phyloP scores from a whole-genome alignment of 2,888 invertebrate species.

The Thereva unica region DNA sequence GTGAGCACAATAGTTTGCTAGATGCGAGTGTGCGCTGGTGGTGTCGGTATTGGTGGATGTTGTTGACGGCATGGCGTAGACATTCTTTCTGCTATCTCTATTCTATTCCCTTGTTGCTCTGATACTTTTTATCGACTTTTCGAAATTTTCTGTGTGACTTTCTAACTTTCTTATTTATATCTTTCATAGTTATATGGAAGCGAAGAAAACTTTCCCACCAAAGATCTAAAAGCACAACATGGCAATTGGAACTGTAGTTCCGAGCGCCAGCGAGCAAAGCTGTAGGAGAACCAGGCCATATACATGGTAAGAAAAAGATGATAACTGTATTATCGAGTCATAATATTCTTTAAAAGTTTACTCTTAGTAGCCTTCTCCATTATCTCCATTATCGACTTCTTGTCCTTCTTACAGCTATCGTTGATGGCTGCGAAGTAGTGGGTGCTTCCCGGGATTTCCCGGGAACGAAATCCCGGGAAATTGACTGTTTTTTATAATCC shows the following conservation, averaged over 20 bases:
- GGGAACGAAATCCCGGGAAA: too few relatives aligned
- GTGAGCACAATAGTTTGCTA: slow-evolving; percentile 17
- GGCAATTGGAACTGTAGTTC: neutral
- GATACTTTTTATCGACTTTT: slow-evolving; percentile 7
- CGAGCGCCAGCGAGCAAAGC: neutral
- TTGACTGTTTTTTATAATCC: too few relatives aligned
- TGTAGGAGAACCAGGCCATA: neutral
- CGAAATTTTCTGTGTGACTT: slow-evolving; percentile 16
- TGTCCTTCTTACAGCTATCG: slow-evolving; percentile 16
- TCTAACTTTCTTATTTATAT: slow-evolving; percentile 33
- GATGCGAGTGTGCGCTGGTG: too few relatives aligned
- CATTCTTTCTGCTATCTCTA: too few relatives aligned
- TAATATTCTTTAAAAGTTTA: slow-evolving; percentile 35
- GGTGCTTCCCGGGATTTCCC: too few relatives aligned
- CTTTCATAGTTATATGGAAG: slow-evolving; percentile 24
- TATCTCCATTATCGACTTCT: neutral
- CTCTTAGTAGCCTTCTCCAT: neutral
- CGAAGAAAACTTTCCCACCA: slow-evolving; percentile 4
- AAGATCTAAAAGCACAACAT: neutral
- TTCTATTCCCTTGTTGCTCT: too few relatives aligned
- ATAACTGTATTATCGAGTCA: slow-evolving; percentile 23
- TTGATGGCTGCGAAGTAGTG: slow-evolving; percentile 25
- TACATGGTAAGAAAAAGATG: neutral
- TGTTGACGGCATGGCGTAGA: too few relatives aligned
- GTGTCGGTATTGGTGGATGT: too few relatives aligned